These are phyloP conservation scores for Ianthella basta DNA, from an alignment of 37 sponge, comb jelly and placozoan genomes.

Conservation along the genomic window DNA sequence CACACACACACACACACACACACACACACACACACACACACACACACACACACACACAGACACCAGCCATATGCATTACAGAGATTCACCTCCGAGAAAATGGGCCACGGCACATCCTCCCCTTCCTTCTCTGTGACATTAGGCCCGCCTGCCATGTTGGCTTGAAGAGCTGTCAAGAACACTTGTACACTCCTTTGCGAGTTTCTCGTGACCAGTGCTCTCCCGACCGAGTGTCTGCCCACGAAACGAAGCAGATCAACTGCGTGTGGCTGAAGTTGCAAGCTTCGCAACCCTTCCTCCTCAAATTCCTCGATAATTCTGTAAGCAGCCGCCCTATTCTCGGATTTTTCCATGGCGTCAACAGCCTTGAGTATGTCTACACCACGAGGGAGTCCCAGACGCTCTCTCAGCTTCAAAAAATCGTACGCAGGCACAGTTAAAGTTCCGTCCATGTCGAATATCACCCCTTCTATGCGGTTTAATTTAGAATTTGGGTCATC, in stretches of 20 bases:
- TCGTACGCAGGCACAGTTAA: conserved; percentile 64
- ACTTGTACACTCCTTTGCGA: conserved; percentile 26
- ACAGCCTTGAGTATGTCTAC: conserved; percentile 54
- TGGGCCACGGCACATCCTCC: conserved; percentile 24
- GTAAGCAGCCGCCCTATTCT: conserved; percentile 40
- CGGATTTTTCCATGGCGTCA: conserved; percentile 22
- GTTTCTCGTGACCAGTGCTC: conserved; percentile 69
- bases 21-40: neutral
- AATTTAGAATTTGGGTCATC: neutral
- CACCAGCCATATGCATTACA: neutral
- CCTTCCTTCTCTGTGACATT: neutral
- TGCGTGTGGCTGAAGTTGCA: conserved; percentile 59
- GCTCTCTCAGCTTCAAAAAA: conserved; percentile 40
- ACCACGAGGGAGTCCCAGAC: conserved; percentile 26
- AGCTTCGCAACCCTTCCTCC: conserved; percentile 37
- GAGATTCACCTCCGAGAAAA: conserved; percentile 65
- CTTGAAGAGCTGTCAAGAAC: conserved; percentile 42
- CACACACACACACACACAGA: conserved; percentile 4
- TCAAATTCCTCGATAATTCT: conserved; percentile 67
- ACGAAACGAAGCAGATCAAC: conserved; percentile 60
- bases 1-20: no score
- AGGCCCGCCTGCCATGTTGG: conserved; percentile 4
- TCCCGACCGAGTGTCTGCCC: conserved; percentile 9
- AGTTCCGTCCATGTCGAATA: conserved; percentile 88
- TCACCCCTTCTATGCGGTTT: conserved; percentile 45